Percentiles rank a stretch among this genome's conserved stretches.
Evolutionary conservation across 2,888 invertebrate genomes (phyloP).

Genomic region (Plebejus anna): DNA sequence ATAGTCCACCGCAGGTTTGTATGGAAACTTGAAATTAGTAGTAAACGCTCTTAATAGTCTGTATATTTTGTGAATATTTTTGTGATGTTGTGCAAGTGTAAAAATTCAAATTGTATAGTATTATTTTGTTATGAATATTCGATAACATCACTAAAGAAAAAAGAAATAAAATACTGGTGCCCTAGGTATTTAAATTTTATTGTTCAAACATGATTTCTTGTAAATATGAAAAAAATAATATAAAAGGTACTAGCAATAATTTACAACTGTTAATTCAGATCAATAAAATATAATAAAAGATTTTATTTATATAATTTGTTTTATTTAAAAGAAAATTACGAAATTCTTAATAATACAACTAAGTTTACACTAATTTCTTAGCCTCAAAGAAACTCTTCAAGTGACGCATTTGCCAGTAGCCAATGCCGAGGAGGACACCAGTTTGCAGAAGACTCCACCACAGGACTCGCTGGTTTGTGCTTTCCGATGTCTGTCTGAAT

Average conservation of each 20-base stretch:
- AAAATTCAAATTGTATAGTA: not conserved
- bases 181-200: not conserved
- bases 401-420: constrained; percentile 99
- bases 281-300: constrained; percentile 22
- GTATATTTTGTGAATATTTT: no score
- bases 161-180: not conserved
- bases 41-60: not conserved
- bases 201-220: not conserved
- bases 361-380: constrained; percentile 94
- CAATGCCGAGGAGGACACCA: constrained; percentile 92
- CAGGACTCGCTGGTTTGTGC: constrained; percentile 95
- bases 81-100: not conserved
- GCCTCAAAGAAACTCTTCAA: constrained; percentile 99
- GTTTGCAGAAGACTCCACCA: constrained; percentile 99
- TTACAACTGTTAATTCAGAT: constrained; percentile 3
- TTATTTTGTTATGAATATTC: not conserved
- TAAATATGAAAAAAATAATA: not conserved
- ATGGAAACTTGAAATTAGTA: no score
- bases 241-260: constrained; percentile 1
- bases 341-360: constrained; percentile 30
- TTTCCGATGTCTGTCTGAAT: constrained; percentile 98
- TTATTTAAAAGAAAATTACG: constrained; percentile 31
- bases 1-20: no score
- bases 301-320: constrained; percentile 4
- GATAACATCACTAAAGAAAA: not conserved